Evolutionary conservation across 2,888 invertebrate genomes (phyloP).

Genomic region (Lasioglossum malachurum): DNA sequence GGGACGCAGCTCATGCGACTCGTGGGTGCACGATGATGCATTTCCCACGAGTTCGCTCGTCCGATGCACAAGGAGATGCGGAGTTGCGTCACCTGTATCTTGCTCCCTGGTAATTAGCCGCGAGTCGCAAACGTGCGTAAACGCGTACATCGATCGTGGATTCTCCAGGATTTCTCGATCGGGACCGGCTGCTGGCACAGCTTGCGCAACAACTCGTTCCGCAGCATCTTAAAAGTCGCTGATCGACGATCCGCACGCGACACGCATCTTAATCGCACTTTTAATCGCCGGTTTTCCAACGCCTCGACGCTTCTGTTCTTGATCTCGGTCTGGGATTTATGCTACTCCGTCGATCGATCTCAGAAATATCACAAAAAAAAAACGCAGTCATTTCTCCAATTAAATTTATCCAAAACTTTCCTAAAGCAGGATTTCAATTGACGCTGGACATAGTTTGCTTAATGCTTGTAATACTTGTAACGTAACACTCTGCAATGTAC

Average conservation of each 20-base stretch:
- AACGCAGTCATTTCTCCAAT: too few species aligned
- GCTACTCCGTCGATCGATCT: not conserved
- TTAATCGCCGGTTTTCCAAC: not conserved
- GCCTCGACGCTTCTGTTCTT: not conserved
- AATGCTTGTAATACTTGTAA: too few species aligned
- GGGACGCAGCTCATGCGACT: not conserved
- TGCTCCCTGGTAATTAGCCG: conserved; percentile 27
- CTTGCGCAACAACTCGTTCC: conserved; percentile 17
- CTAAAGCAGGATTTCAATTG: too few species aligned
- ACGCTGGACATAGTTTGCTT: too few species aligned
- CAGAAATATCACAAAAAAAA: too few species aligned
- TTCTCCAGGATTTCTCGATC: conserved; percentile 5
- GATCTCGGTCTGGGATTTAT: not conserved
- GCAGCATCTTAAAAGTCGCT: not conserved
- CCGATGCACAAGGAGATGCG: not conserved
- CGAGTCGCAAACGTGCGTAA: conserved; percentile 15
- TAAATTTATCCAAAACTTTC: too few species aligned
- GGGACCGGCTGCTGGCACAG: not conserved
- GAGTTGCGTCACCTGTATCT: conserved; percentile 31
- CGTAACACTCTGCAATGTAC: too few species aligned
- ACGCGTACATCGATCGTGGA: not conserved
- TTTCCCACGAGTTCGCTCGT: conserved; percentile 34
- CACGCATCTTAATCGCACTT: not conserved
- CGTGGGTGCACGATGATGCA: conserved; percentile 7
- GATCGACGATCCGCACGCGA: conserved; percentile 13